phyloP scores from a whole-genome alignment of 92 coral and sea anemone species.

The Blastomussa wellsi region DNA sequence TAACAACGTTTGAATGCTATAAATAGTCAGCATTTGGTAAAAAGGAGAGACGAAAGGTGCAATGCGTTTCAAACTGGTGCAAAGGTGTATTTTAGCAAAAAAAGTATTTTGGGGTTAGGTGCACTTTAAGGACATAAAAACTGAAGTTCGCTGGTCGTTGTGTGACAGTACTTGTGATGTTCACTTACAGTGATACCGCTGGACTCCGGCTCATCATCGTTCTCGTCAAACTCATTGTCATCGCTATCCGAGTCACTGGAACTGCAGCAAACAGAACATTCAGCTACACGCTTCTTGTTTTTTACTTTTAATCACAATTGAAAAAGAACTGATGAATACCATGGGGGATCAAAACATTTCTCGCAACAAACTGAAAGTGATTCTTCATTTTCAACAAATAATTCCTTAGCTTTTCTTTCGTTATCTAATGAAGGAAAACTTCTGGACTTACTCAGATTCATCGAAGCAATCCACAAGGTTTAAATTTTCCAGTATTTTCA shows the following conservation, averaged over 20 bases:
- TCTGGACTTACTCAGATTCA: slow-evolving; percentile 89
- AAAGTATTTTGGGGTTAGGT: too few relatives aligned
- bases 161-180: not conserved
- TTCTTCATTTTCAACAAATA: too few relatives aligned
- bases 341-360: too few relatives aligned
- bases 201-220: slow-evolving; percentile 19
- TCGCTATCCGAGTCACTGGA: slow-evolving; percentile 93
- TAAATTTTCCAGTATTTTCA: slow-evolving; percentile 80
- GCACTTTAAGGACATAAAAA: not conserved
- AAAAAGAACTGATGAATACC: too few relatives aligned
- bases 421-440: not conserved
- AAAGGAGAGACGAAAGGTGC: too few relatives aligned
- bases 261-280: slow-evolving; percentile 36
- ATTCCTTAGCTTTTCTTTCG: not conserved
- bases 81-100: too few relatives aligned
- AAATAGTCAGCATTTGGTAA: too few relatives aligned
- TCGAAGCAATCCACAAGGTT: slow-evolving; percentile 74
- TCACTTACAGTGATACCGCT: slow-evolving; percentile 59
- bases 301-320: too few relatives aligned
- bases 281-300: not conserved
- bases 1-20: too few relatives aligned
- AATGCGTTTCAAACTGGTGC: too few relatives aligned
- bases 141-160: not conserved
- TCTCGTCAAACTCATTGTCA: slow-evolving; percentile 49
- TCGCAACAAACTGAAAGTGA: too few relatives aligned